Evolutionary conservation across 2,113 vertebrate species (phyloP).

Genomic region (Corapipo altera): DNA sequence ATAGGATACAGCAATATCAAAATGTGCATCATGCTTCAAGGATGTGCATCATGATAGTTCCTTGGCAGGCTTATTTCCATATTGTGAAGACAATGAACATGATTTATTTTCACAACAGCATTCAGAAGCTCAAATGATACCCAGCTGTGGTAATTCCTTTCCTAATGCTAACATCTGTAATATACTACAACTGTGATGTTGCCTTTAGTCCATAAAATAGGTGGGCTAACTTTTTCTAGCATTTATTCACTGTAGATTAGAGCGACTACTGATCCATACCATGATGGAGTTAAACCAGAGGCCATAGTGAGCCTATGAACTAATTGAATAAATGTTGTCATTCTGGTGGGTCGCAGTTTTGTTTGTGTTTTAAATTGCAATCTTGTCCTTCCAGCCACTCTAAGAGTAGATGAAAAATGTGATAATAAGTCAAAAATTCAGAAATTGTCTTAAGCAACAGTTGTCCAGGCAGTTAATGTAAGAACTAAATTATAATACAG

Average conservation of each 20-base stretch:
- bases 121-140: conserved; percentile 25
- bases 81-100: conserved; percentile 6
- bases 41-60: conserved; percentile 6
- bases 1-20: neutral
- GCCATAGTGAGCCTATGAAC: neutral
- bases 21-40: conserved; percentile 13
- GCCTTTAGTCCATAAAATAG: neutral
- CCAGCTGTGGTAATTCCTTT: conserved; percentile 31
- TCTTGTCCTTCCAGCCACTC: neutral
- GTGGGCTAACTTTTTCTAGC: neutral
- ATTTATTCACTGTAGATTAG: neutral
- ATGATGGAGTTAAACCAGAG: neutral
- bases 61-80: conserved; percentile 20
- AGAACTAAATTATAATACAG: neutral
- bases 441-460: neutral
- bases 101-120: conserved; percentile 31
- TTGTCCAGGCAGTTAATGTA: neutral
- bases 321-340: neutral
- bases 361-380: neutral
- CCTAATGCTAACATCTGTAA: neutral
- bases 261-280: neutral
- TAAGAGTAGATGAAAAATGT: neutral
- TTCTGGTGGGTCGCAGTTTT: neutral
- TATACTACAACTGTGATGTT: neutral
- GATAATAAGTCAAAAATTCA: neutral